These are phyloP conservation scores for Nematostella vectensis DNA, from an alignment of 92 coral and sea anemone species.

Conservation along the genomic window DNA sequence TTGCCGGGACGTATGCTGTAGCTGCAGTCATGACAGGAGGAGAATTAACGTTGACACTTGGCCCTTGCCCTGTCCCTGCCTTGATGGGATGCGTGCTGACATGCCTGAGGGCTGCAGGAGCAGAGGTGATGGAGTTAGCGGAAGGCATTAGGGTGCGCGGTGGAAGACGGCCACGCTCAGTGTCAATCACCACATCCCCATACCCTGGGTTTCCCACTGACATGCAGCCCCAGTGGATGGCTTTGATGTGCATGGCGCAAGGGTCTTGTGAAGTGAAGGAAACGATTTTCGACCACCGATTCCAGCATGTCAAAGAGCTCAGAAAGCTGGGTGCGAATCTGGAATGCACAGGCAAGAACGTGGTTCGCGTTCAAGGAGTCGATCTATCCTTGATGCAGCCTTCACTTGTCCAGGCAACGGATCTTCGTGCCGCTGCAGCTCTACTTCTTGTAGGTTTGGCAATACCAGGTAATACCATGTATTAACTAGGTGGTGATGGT, in stretches of 20 bases:
- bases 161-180: conserved; percentile 1
- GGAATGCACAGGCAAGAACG: too few species aligned
- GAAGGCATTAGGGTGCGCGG: conserved; percentile 3
- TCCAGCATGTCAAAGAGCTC: conserved; percentile 27
- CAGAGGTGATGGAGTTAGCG: conserved; percentile 7
- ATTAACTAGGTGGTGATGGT: too few species aligned
- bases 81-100: conserved; percentile 22
- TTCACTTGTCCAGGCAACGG: conserved; percentile 24
- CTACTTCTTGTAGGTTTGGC: conserved; percentile 33
- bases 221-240: conserved; percentile 54
- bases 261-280: conserved; percentile 18
- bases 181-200: conserved; percentile 26
- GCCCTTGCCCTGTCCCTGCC: not conserved
- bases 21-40: conserved; percentile 46
- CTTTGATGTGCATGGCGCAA: conserved; percentile 38
- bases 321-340: conserved; percentile 39
- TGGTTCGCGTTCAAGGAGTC: not conserved
- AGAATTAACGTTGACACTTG: conserved; percentile 13
- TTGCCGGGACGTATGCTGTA: conserved; percentile 50
- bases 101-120: conserved; percentile 29
- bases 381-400: not conserved
- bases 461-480: conserved; percentile 19
- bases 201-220: conserved; percentile 61
- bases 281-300: conserved; percentile 36
- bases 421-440: conserved; percentile 42